Percentiles rank a stretch among this genome's conserved stretches.
phyloP scores from a whole-genome alignment of 2,113 vertebrate species.

The Urocolius indicus region DNA sequence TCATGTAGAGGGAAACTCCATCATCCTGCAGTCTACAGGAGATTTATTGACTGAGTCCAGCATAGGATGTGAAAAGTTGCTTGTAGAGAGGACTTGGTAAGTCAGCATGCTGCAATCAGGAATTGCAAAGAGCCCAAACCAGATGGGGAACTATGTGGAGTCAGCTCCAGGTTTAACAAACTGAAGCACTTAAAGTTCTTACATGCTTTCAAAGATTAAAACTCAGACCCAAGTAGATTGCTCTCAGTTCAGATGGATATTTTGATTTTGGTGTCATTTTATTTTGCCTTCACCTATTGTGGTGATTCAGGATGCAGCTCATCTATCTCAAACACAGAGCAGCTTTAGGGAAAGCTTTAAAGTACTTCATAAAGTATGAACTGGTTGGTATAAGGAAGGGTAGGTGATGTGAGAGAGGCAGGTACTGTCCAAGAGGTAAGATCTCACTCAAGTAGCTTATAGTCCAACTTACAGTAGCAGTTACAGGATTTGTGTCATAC shows the following conservation, averaged over 20 bases:
- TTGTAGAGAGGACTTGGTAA: neutral
- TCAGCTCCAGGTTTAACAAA: neutral
- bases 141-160: neutral
- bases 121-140: neutral
- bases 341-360: neutral
- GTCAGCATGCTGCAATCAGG: neutral
- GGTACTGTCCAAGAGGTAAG: neutral
- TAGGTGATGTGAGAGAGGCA: neutral
- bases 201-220: neutral
- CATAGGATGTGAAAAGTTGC: neutral
- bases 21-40: neutral
- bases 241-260: neutral
- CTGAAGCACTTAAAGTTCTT: neutral
- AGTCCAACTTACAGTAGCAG: neutral
- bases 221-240: neutral
- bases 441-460: neutral
- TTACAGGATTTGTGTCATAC: neutral
- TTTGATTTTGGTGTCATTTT: neutral
- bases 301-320: neutral
- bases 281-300: rapidly evolving
- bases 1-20: neutral
- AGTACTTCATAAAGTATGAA: neutral
- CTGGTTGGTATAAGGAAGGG: neutral
- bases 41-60: neutral
- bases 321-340: neutral